Base-by-base conservation (phyloP, 2,888 invertebrate genomes). In the Tuta absoluta region DNA sequence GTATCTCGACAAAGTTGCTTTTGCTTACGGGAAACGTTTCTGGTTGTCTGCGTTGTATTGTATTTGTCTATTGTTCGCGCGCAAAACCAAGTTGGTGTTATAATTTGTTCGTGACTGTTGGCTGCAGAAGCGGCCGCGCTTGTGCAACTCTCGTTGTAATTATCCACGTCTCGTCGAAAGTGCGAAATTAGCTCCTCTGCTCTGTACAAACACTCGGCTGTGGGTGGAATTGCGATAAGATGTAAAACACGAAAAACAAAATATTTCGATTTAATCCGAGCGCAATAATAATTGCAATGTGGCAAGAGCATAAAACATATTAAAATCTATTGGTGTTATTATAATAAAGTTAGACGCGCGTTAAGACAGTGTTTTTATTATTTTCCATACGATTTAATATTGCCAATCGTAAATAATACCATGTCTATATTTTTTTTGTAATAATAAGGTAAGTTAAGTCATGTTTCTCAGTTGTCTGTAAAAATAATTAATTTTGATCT, bases 101-200 rank as follows among this genome's bases (percentile, higher is more conserved):
- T 56, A 74, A 73, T 81, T 80, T 81, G 83, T 75, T 91, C 90
- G 91, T 91, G 90, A 90, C 91, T 88, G 82, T 83, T 87, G 87
- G 89, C 41, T 48, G 62, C 62, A 84, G 87, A 83, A 81, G 86
- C 76, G 81, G 77, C 73, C 73, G 73, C 72, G 70, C 76, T 91
- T 91, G 83, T 85, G 89, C 89, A 90, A 90, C 82, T 72, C 69
- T 53, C 72, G 72, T 84, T 85, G 82, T 90, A 89, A 91, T 90
- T 89, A 87, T 84, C 83, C 78, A 80, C 82, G 85, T 85, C 78
- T 80, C 82, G 85, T 85, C 76, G 89, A 90, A 90, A 90, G 89
- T 87, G 85, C 85, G 77, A 83, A 89, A 89, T 90, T 87, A 86
- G 82, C 73, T 72, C 49, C 33, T 33, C 48, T 41, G 61, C 49